A percentile compares a stretch with the other conserved stretches of the same genome.
Evolutionary conservation across 2,113 vertebrate species (phyloP).

Genomic region (Mobula hypostoma): DNA sequence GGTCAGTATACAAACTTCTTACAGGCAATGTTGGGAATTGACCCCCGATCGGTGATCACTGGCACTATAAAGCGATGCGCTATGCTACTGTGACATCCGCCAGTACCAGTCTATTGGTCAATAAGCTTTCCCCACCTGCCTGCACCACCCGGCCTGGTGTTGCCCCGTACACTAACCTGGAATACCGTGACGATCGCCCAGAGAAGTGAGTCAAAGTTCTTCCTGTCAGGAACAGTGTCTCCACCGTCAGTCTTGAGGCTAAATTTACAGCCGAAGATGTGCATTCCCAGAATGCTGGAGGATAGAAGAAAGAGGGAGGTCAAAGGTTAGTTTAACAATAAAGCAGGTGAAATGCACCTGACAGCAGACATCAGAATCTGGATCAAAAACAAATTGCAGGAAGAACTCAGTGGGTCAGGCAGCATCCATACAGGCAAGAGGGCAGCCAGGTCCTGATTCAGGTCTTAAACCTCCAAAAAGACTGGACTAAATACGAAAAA

Average conservation of each 20-base stretch:
- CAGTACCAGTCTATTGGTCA: neutral
- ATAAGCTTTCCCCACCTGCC: neutral
- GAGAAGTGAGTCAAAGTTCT: slow-evolving; percentile 93
- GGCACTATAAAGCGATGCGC: too few species aligned
- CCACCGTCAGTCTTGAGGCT: slow-evolving; percentile 85
- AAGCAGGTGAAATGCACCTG: neutral
- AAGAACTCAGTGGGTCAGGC: too few species aligned
- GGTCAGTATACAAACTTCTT: too few species aligned
- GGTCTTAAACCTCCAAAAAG: too few species aligned
- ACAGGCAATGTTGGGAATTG: too few species aligned
- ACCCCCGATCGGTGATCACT: too few species aligned
- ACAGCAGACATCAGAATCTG: too few species aligned
- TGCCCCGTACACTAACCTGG: slow-evolving; percentile 64
- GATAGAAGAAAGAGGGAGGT: neutral
- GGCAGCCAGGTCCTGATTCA: too few species aligned
- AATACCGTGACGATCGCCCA: slow-evolving; percentile 97
- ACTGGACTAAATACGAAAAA: too few species aligned
- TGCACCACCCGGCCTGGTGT: neutral
- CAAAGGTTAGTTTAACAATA: neutral
- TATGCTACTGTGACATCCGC: too few species aligned
- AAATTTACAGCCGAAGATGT: slow-evolving; percentile 98
- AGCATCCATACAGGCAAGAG: too few species aligned
- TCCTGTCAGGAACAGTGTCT: slow-evolving; percentile 88
- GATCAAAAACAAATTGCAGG: too few species aligned
- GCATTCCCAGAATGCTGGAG: slow-evolving; percentile 91